These are phyloP conservation scores for Phaethornis superciliosus DNA, from an alignment of 2,113 vertebrate genomes.

Conservation along the genomic window DNA sequence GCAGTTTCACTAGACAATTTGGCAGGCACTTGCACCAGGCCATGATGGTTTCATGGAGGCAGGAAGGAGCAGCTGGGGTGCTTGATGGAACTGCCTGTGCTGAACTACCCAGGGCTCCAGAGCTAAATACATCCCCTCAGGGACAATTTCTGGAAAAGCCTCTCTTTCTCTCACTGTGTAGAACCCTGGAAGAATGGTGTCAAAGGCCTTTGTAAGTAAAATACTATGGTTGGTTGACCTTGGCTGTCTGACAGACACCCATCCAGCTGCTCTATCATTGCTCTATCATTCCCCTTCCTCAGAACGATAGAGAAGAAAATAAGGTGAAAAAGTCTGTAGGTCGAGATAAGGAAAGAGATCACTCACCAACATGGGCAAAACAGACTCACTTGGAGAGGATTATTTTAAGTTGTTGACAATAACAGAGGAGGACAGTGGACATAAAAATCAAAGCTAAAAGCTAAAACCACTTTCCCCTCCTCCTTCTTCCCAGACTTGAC, in stretches of 20 bases:
- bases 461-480: fast-evolving
- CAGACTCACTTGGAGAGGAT: background rate
- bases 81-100: background rate
- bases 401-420: background rate
- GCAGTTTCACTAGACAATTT: background rate
- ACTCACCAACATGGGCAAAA: background rate
- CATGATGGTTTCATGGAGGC: background rate
- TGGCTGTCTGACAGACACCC: background rate
- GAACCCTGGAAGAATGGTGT: background rate
- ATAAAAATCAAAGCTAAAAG: background rate
- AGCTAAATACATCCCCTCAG: background rate
- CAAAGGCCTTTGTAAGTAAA: background rate
- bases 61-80: background rate
- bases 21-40: background rate
- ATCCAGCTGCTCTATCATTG: background rate
- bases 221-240: background rate
- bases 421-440: background rate
- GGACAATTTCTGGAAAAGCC: background rate
- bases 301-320: background rate
- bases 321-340: background rate
- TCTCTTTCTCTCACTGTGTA: background rate
- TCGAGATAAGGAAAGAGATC: background rate
- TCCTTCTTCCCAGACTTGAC: background rate
- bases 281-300: background rate
- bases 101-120: background rate